A percentile compares a stretch with the other conserved stretches of the same genome.
These are phyloP conservation scores for Argyresthia albistria DNA, from an alignment of 2,888 invertebrate genomes.

Conservation along the genomic window DNA sequence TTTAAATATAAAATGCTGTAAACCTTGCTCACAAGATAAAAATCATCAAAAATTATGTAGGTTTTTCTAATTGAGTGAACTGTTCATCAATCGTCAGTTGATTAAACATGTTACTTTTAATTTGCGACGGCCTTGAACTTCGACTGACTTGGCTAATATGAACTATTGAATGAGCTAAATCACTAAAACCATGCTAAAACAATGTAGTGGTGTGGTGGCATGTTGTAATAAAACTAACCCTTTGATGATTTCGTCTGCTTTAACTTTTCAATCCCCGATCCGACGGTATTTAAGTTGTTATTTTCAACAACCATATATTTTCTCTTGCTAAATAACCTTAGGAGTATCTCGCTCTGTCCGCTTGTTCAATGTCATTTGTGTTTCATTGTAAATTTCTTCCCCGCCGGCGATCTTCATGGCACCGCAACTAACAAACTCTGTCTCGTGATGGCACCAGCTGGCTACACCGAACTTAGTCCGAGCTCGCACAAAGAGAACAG, in stretches of 20 bases:
- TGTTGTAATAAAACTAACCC: constrained; percentile 17
- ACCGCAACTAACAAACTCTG: constrained; percentile 44
- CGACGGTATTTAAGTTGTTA: too few relatives aligned
- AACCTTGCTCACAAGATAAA: too few relatives aligned
- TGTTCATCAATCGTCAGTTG: too few relatives aligned
- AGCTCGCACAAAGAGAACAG: constrained; percentile 76
- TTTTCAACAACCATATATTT: background rate
- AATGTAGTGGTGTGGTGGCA: constrained; percentile 32
- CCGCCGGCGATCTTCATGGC: constrained; percentile 68
- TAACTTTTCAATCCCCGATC: background rate
- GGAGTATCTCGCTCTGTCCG: constrained; percentile 18
- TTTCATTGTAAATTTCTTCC: constrained; percentile 69
- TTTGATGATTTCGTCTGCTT: background rate
- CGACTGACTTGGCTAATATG: too few relatives aligned
- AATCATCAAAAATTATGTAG: too few relatives aligned
- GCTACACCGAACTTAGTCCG: constrained; percentile 68
- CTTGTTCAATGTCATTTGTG: constrained; percentile 55
- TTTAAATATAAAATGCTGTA: too few relatives aligned
- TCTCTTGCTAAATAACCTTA: background rate
- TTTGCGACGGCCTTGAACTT: too few relatives aligned
- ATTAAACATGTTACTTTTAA: too few relatives aligned
- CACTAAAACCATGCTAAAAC: too few relatives aligned
- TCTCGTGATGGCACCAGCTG: constrained; percentile 33
- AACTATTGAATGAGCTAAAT: too few relatives aligned
- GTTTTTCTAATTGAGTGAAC: too few relatives aligned